These are phyloP conservation scores for Oedothorax gibbosus DNA, from an alignment of 1,140 invertebrate genomes.

Conservation along the genomic window DNA sequence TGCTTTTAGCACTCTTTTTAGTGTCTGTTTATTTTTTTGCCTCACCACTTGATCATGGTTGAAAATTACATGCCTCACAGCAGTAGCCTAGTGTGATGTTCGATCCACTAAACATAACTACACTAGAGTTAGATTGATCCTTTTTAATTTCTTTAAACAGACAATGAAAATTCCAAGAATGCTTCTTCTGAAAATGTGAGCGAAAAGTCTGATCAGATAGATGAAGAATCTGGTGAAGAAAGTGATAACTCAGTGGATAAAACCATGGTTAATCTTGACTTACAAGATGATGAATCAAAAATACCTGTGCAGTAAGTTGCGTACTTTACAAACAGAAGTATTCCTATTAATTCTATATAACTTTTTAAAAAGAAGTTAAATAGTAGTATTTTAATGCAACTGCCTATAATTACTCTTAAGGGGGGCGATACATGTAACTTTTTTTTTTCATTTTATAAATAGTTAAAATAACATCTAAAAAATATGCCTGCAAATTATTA, in stretches of 20 bases:
- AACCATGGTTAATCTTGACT: neutral
- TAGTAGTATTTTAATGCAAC: too few relatives aligned
- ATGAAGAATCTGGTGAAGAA: conserved; percentile 64
- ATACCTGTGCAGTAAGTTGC: conserved; percentile 44
- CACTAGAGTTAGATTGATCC: neutral
- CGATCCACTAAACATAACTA: too few relatives aligned
- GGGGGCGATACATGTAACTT: neutral
- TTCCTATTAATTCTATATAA: neutral
- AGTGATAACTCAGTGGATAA: conserved; percentile 48
- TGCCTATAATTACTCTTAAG: neutral
- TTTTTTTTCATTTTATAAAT: neutral
- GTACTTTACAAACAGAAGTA: too few relatives aligned
- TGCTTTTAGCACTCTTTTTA: too few relatives aligned
- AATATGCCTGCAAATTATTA: too few relatives aligned
- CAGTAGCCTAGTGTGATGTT: too few relatives aligned
- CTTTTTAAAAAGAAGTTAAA: neutral
- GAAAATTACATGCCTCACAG: too few relatives aligned
- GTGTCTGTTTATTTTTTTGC: too few relatives aligned
- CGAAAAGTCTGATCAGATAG: conserved; percentile 55
- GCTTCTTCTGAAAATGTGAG: conserved; percentile 19
- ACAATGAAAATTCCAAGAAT: conserved; percentile 41
- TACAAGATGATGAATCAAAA: conserved; percentile 57
- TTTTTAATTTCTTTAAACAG: conserved; percentile 17
- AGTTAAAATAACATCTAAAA: too few relatives aligned
- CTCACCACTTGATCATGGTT: too few relatives aligned